Conservation (phyloP, 2,797 vertebrate genomes). For the Microchirus variegatus region DNA sequence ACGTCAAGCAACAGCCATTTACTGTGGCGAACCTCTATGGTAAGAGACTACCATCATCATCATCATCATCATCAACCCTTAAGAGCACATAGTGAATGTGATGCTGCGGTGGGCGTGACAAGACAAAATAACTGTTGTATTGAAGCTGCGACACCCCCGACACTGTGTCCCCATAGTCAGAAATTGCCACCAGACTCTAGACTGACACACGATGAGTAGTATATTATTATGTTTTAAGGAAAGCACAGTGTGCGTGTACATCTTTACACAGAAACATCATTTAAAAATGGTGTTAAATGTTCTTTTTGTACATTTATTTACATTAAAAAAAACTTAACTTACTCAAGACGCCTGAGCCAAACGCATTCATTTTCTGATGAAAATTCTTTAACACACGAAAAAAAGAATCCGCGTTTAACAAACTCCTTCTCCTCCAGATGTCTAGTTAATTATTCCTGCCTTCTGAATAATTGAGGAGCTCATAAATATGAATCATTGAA, state of each 20-base stretch:
- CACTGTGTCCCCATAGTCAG: constrained; percentile 1
- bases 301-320: constrained; percentile 7
- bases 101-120: too few species aligned
- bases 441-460: constrained; percentile 69
- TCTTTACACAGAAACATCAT: neutral
- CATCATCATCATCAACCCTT: too few species aligned
- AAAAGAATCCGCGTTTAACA: constrained; percentile 40
- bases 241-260: neutral
- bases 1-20: too few species aligned
- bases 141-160: too few species aligned
- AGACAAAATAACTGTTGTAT: too few species aligned
- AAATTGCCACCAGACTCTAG: neutral
- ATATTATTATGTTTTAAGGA: too few species aligned
- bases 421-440: constrained; percentile 61
- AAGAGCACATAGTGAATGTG: too few species aligned
- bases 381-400: constrained; percentile 4
- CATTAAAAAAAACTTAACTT: constrained; percentile 11
- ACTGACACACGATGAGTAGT: too few species aligned
- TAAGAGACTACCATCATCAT: too few species aligned
- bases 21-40: too few species aligned
- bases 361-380: constrained; percentile 17
- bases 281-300: neutral
- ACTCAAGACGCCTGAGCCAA: constrained; percentile 10
- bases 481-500: constrained; percentile 73
- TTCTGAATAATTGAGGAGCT: constrained; percentile 74